phyloP scores from a whole-genome alignment of 2,113 vertebrate genomes.

The Heptranchias perlo region DNA sequence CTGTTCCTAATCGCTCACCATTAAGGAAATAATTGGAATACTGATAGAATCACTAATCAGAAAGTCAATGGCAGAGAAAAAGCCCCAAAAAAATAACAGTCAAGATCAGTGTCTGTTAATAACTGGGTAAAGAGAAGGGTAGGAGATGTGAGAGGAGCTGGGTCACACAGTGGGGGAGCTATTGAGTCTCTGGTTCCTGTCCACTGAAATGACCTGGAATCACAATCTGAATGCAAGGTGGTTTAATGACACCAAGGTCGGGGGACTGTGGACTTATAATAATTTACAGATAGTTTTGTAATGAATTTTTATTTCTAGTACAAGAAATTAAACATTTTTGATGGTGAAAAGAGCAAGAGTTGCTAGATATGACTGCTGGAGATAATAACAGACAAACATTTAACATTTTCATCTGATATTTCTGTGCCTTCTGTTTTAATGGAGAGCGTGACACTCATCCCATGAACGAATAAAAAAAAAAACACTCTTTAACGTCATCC shows the following conservation, averaged over 20 bases:
- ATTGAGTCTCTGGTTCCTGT: not conserved
- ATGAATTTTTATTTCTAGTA: not conserved
- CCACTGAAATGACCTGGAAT: not conserved
- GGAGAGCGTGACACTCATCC: not conserved
- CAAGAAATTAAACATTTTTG: not conserved
- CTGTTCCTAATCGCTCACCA: not conserved
- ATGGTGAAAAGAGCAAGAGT: not conserved
- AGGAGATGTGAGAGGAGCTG: not conserved
- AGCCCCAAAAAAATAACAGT: not conserved
- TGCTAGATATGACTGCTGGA: not conserved
- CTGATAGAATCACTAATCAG: not conserved
- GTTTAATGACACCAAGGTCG: not conserved
- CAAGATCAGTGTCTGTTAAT: not conserved
- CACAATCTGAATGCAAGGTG: not conserved
- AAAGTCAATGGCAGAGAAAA: not conserved
- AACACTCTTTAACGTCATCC: not conserved
- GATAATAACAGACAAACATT: not conserved
- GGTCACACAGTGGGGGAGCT: not conserved
- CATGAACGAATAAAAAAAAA: too few relatives aligned
- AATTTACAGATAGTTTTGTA: not conserved
- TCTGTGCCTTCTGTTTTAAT: not conserved
- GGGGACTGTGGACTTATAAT: not conserved
- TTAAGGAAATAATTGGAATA: not conserved
- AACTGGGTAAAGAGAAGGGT: not conserved
- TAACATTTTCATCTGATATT: too few relatives aligned